Base-by-base conservation (phyloP, 2,797 vertebrate genomes). In the Hoplostethus mediterraneus region DNA sequence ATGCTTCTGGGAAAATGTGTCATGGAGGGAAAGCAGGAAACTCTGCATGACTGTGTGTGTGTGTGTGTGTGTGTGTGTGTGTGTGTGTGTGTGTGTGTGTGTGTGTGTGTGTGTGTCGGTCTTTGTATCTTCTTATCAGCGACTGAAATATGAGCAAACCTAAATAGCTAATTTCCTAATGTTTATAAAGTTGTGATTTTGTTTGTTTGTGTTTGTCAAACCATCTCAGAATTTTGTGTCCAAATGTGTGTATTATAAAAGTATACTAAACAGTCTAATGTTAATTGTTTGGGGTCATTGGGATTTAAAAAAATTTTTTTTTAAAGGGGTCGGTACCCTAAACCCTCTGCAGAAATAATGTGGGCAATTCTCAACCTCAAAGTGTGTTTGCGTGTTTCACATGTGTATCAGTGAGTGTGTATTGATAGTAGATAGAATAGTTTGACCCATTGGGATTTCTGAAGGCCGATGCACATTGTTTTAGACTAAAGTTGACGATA, bases 1-100 rank as follows among this genome's bases (percentile, higher is more conserved):
- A 80, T 63, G 75, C 79, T 78, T 33, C 49, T 63, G 64, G 73
- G 64, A 72, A 75, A 81, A 69, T 80, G 87, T 83, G 82, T 87
- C 87, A 73, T 67, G 44, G 38, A 70, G 58, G 62, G 44, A 75
- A 81, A 73, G 78, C 38, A 73, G 71, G 56, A 73, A 82, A 74
- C 47, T 45, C 21, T 21, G 21, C 21, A 1, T 21, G 21, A 21
- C 21, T 21, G 31, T 8, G 44, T 58, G 21, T 30, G 33, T 1
- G 16, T 60, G 59, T 67, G 44, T 33, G 62, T 74, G 65, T 70
- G 56, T 60, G 59, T 67, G 74, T 64, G 55, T 76, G 56, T 71
- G 52, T 55, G 71, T 77, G 31, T 8, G 44, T 58, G 21, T 30
- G 33, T 1, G 16, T 60, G 59, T 67, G 44, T 33, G 62, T 74